Conservation (phyloP, 2,113 vertebrate genomes). For the Regulus satrapa region DNA sequence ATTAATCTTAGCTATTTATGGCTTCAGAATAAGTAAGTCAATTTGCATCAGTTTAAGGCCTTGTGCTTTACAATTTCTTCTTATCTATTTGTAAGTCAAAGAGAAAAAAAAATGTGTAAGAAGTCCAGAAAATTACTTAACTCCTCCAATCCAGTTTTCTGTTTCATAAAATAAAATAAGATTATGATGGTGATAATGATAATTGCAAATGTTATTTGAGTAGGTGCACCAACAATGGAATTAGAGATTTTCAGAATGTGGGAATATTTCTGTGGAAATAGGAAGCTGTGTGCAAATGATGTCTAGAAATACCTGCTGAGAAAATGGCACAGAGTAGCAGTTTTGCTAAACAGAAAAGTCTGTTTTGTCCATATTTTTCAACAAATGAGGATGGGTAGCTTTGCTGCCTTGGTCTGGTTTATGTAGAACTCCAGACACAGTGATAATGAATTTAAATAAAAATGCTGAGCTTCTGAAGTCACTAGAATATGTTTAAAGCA, state of each 20-base stretch:
- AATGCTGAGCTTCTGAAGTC: background rate
- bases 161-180: background rate
- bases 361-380: background rate
- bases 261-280: background rate
- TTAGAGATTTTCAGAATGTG: background rate
- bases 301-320: background rate
- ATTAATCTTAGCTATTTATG: background rate
- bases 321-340: background rate
- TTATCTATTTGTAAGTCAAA: background rate
- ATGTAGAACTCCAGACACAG: background rate
- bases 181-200: fast-evolving
- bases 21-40: background rate
- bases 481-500: background rate
- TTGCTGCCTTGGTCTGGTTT: background rate
- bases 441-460: background rate
- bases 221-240: background rate
- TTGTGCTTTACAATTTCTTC: background rate
- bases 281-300: background rate
- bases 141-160: background rate
- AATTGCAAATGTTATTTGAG: background rate
- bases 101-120: background rate
- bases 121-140: background rate
- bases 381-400: background rate
- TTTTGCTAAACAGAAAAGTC: no score
- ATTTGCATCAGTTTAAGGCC: background rate